Base-by-base conservation (phyloP, 1,140 invertebrate genomes). In the Tetramorium simillimum region DNA sequence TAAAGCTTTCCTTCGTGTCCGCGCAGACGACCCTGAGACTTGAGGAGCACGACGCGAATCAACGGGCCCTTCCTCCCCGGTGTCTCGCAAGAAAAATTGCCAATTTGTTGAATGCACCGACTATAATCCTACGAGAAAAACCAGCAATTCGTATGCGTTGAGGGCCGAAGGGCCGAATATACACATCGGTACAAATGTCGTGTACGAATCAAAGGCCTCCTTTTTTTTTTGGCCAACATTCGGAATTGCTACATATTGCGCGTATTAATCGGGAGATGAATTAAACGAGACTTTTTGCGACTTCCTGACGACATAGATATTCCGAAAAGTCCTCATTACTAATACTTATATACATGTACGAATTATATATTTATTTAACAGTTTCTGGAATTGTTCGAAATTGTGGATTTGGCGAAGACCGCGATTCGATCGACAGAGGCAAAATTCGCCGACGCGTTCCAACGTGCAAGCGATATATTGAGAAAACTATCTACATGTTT, bases 71-170 rank as follows among this genome's bases (percentile, higher is more conserved):
- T 4, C n/a, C 18, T 40, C 18, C 18, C 43, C 18, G 53, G 53
- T 40, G 40, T 14, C 70, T 75, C 4, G 69, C 90, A 92, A 93
- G 91, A 93, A 93, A 92, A 91, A 92, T 93, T 89, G 90, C 87
- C 89, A 93, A 93, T 93, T 93, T 93, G 92, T 93, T 92, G 91
- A 90, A 91, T 92, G 89, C 88, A 70, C 69, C 56, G 67, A 21
- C 85, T 86, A 87, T 87, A 92, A 90, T 89, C 84, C 67, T 70
- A 49, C 51, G 65, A 86, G 77, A 89, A 92, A 88, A 90, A 92
- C 87, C 80, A 76, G 75, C 72, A 81, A 91, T 89, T 89, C 60
- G 65, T 89, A 84, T 90, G 9, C 40, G 77, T 5, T 1, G n/a
- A 10, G 0, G 0, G 4, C 14, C 14, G 14, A 24, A 33, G 60